Conservation (phyloP, 1,140 invertebrate species). For the Euwallacea fornicatus region DNA sequence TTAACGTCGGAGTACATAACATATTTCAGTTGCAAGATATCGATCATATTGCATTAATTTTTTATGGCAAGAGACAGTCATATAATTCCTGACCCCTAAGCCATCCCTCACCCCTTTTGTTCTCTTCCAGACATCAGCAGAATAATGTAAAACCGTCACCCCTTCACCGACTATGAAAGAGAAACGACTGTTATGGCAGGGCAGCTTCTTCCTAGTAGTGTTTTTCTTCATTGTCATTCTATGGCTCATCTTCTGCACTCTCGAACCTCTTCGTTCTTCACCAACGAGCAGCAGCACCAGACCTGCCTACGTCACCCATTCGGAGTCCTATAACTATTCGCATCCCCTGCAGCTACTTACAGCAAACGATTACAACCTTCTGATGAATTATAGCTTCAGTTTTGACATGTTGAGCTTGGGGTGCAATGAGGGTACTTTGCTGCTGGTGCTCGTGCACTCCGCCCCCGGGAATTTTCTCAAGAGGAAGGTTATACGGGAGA, state of each 20-base stretch:
- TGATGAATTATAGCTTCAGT: slow-evolving; percentile 48
- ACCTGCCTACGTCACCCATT: slow-evolving; percentile 7
- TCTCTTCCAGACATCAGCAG: background rate
- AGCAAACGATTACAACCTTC: slow-evolving; percentile 44
- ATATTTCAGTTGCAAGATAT: no score
- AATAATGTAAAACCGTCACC: background rate
- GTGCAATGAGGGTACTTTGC: slow-evolving; percentile 44
- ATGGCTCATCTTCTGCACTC: background rate
- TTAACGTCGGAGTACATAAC: no score
- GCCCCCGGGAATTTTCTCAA: slow-evolving; percentile 65
- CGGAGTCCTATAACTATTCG: slow-evolving; percentile 34
- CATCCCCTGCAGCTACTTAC: slow-evolving; percentile 39
- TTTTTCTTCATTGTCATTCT: background rate
- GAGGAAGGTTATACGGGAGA: slow-evolving; percentile 64
- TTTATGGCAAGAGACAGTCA: no score
- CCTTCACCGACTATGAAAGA: background rate
- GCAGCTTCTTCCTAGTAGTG: background rate
- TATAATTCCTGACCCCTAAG: no score
- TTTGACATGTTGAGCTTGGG: slow-evolving; percentile 46
- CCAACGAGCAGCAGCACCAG: background rate
- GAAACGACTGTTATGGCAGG: background rate
- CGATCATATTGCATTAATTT: no score
- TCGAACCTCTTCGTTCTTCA: background rate
- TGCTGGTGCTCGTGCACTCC: slow-evolving; percentile 69
- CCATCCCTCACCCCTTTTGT: no score